Evolutionary conservation across 2,797 vertebrate species (phyloP), one percentile per base, ranked within the genome.

Genomic region (Cryptoblepharus egeriae): DNA sequence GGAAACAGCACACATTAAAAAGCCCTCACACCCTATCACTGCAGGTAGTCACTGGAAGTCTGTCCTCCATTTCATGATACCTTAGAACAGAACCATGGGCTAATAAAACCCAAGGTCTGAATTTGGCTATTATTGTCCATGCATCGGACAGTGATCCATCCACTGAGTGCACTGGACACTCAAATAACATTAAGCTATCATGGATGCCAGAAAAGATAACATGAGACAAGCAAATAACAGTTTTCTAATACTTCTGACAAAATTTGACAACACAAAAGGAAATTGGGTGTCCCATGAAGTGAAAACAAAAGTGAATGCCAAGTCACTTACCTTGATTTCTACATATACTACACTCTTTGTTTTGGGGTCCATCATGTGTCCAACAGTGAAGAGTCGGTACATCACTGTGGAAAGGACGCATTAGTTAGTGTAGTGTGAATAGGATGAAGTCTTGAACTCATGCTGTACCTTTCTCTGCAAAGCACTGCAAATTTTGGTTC

Each of bases 311-410:
- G 37, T 35, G 22, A 58, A 32, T 22, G n/a, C 15, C 39, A 45
- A 30, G 15, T n/a, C 18, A n/a, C 87, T 88, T 79, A 90, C 89
- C 30, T 52, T 18, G 22, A 90, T 22, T 26, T 87, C 80, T 67
- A 87, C 65, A n/a, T 63, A 42, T n/a, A n/a, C n/a, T 3, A 79
- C 77, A 26, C 4, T 7, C 13, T 73, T 81, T 10, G 9, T 39
- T 71, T 69, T 79, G 5, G 89, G 87, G 4, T 71, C 39, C 69
- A 90, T 28, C 0, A 77, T 67, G 22, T 68, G 85, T 32, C 83
- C 67, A 39, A 83, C 79, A 28, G 84, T 79, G 65, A 88, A 87
- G 12, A 87, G 75, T 4, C 89, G 83, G 49, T 85, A 90, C 18
- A 68, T 71, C 60, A 90, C 89, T 90, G 39, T 2, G n/a, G 32